Evolutionary conservation across 1,140 invertebrate species (phyloP), one percentile per base, ranked within the genome.

Genomic region (Temnothorax nylanderi): DNA sequence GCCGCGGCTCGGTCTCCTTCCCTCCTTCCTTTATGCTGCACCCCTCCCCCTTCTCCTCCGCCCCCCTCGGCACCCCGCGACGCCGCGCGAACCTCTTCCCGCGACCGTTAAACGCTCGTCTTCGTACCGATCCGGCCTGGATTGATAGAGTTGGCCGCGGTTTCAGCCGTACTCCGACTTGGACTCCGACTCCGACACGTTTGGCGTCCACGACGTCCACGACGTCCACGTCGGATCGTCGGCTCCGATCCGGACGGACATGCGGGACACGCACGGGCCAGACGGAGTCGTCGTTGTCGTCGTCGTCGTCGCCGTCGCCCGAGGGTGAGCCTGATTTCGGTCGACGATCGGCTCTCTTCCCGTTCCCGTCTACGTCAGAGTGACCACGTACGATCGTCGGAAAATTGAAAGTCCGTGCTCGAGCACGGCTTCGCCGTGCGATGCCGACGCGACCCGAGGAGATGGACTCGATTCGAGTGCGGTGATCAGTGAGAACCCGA

Each of bases 71-170:
- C 18, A 44, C 44, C 16, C 26, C 49, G 26, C 56, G 56, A 74
- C 80, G 34, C 56, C 21, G 67, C 47, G 58, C 32, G 21, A 37
- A 64, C 18, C 41, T 77, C 75, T 69, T 67, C 47, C 16, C 77
- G 77, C 34, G 62, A 81, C 64, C 77, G 64, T 69, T 69, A 81
- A 69, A 69, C 51, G 47, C 32, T 71, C 21, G 77, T 32, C 26
- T 37, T 78, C 32, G 18, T 26, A 65, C 62, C 76, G 76, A 78
- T 67, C 32, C 47, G 13, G 34, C 18, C 62, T 41, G 34, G 18
- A 65, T 65, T 65, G 18, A 65, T 65, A 18, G 62, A 26, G 26
- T 13, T n/a, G 7, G 34, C 8, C 47, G 21, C n/a, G 64, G 11
- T 13, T 7, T 54, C 3, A 26, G 10, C 37, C 6, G 26, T 5